Percentiles rank a stretch among this genome's conserved stretches.
These are phyloP conservation scores for Apaloderma vittatum DNA, from an alignment of 2,113 vertebrate genomes.

Conservation along the genomic window DNA sequence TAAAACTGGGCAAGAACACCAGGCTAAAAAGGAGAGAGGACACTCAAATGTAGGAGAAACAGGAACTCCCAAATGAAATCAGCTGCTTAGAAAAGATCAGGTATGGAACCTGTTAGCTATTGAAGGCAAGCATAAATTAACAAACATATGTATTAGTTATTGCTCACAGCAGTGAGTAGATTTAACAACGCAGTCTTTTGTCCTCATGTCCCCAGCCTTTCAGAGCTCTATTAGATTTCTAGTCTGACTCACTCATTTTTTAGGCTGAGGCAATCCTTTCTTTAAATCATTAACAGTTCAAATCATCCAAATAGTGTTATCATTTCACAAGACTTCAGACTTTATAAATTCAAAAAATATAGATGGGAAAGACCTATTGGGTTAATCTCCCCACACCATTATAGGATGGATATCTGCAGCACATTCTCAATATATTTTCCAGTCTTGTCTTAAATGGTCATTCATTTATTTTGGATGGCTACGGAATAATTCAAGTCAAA, in stretches of 20 bases:
- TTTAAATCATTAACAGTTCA: background rate
- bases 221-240: background rate
- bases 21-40: background rate
- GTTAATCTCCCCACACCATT: background rate
- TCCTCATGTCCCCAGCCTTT: background rate
- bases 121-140: background rate
- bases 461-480: background rate
- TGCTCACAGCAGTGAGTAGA: background rate
- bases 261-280: background rate
- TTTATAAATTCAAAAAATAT: constrained; percentile 19
- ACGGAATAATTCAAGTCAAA: background rate
- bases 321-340: background rate
- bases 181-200: background rate
- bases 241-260: constrained; percentile 21
- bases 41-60: background rate
- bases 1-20: background rate
- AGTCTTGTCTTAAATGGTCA: background rate
- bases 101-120: background rate
- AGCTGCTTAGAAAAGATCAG: background rate
- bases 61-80: background rate
- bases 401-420: background rate
- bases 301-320: background rate
- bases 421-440: background rate
- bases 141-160: background rate
- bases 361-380: background rate